These are phyloP conservation scores for Hemicrepidius hirtus DNA, from an alignment of 2,888 invertebrate species.

Conservation along the genomic window DNA sequence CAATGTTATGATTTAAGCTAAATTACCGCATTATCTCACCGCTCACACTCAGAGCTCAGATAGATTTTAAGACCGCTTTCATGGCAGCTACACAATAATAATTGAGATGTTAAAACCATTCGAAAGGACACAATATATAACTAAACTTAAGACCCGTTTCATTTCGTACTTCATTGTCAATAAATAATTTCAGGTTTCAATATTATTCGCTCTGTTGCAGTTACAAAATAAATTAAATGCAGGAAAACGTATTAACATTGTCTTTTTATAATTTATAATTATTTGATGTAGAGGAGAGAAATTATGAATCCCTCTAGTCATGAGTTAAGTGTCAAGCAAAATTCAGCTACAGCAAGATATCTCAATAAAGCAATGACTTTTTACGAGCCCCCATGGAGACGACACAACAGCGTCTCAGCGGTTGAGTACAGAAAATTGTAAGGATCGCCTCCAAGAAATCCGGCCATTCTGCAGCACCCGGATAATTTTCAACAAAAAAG, in stretches of 20 bases:
- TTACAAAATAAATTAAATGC: slow-evolving; percentile 21
- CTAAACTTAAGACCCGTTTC: slow-evolving; percentile 29
- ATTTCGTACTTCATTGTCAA: slow-evolving; percentile 13
- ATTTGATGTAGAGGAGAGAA: background rate
- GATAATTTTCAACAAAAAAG: slow-evolving; percentile 52
- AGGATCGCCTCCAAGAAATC: slow-evolving; percentile 52
- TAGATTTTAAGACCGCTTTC: slow-evolving; percentile 3
- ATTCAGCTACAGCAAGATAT: slow-evolving; percentile 53
- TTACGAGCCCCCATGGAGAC: slow-evolving; percentile 60
- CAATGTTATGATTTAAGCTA: slow-evolving; percentile 26
- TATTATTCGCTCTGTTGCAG: slow-evolving; percentile 1
- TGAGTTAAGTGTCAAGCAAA: slow-evolving; percentile 36
- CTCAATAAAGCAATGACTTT: slow-evolving; percentile 64
- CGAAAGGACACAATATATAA: slow-evolving; percentile 32
- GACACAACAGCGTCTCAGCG: slow-evolving; percentile 56
- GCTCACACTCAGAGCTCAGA: background rate
- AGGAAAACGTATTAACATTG: background rate
- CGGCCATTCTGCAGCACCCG: slow-evolving; percentile 48
- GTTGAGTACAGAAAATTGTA: slow-evolving; percentile 49
- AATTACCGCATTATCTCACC: slow-evolving; percentile 11
- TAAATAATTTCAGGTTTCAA: slow-evolving; percentile 31
- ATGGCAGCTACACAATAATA: slow-evolving; percentile 12
- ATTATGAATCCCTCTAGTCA: slow-evolving; percentile 17
- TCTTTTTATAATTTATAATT: background rate
- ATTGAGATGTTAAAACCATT: slow-evolving; percentile 36